Percentiles rank a stretch among this genome's conserved stretches.
phyloP scores from a whole-genome alignment of 1,140 invertebrate species.

The Pomacea maculata region DNA sequence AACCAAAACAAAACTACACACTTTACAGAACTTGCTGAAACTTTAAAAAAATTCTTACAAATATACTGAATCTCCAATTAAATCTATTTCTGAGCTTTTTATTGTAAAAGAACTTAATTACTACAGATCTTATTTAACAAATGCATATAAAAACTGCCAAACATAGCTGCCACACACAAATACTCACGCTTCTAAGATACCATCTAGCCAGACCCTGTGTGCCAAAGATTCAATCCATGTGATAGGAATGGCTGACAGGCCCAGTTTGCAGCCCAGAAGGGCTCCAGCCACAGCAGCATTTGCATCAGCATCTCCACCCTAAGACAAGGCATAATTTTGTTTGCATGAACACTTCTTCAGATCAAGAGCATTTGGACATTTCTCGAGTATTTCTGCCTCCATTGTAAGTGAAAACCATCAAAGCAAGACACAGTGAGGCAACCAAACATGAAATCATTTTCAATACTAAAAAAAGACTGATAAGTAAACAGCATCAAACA shows the following conservation, averaged over 20 bases:
- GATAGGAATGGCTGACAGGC: constrained; percentile 51
- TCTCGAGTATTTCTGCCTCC: neutral
- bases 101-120: neutral
- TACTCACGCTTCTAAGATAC: constrained; percentile 50
- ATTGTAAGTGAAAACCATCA: neutral
- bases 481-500: neutral
- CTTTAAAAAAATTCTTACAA: neutral
- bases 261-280: constrained; percentile 59
- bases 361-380: neutral
- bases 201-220: constrained; percentile 55
- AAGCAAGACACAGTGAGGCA: neutral
- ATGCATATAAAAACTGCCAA: neutral
- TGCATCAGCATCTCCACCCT: constrained; percentile 62
- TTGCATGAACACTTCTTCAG: too few relatives aligned
- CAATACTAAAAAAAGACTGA: neutral
- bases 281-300: constrained; percentile 60
- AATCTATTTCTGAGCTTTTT: neutral
- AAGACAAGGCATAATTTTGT: neutral
- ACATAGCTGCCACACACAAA: neutral
- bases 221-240: constrained; percentile 51
- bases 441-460: neutral
- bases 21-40: neutral
- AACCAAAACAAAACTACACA: neutral
- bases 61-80: too few relatives aligned
- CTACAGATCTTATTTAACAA: neutral